Conservation (phyloP, 2,113 vertebrate species). For the Sitta europaea region DNA sequence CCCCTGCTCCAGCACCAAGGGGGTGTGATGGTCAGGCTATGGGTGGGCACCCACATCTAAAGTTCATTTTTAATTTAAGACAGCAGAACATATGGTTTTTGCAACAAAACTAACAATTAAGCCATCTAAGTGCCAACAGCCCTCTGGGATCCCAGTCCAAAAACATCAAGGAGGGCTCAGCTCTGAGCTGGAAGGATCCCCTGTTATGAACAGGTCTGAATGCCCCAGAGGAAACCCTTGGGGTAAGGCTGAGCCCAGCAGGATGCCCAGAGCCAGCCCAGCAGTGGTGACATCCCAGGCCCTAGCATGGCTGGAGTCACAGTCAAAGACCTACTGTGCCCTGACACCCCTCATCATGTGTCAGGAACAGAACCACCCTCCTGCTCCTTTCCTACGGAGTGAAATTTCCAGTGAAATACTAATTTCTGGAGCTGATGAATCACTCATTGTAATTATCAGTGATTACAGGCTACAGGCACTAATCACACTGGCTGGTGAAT, state of each 20-base stretch:
- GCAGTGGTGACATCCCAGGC: not conserved
- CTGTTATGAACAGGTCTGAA: not conserved
- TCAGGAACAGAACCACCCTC: not conserved
- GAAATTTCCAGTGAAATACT: slow-evolving; percentile 31
- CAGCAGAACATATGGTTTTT: not conserved
- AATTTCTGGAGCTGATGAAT: slow-evolving; percentile 62
- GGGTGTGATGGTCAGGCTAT: not conserved
- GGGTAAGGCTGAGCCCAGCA: not conserved
- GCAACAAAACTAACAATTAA: not conserved
- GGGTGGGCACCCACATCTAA: fast-evolving
- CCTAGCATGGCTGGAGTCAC: not conserved
- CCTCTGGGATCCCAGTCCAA: not conserved
- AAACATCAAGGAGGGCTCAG: not conserved
- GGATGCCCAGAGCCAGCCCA: not conserved
- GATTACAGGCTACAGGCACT: slow-evolving; percentile 56
- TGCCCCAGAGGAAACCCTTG: not conserved
- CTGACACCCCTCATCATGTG: fast-evolving
- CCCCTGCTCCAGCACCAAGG: not conserved
- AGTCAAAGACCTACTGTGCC: not conserved
- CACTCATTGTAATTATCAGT: slow-evolving; percentile 36
- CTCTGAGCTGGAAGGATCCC: not conserved
- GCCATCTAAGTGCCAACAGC: not conserved
- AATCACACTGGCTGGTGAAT: slow-evolving; percentile 49
- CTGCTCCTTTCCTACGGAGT: not conserved
- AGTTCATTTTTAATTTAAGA: not conserved